Base-by-base conservation (phyloP, 2,888 invertebrate species). In the Drosophila formosana region DNA sequence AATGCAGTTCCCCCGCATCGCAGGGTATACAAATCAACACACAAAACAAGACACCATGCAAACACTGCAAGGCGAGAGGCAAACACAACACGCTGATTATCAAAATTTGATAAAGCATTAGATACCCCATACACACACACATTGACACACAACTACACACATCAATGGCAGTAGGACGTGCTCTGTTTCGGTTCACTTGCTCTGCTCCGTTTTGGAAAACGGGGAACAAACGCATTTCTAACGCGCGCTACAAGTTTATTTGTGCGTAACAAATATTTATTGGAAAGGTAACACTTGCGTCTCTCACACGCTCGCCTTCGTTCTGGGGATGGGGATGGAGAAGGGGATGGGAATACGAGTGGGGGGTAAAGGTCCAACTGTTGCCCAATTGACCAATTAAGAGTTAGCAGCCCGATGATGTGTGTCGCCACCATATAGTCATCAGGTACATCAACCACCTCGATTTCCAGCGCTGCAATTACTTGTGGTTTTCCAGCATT, bases 201-300 rank as follows among this genome's bases (percentile, higher is more conserved):
- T 62, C 39, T 30, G 34, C 39, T 41, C 39, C 3, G 18, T 18
- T 41, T 47, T 51, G 34, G 37, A 60, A 66, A 70, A 30, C 32
- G 56, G 39, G 57, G 18, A 51, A 57, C 67, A 66, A 74, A 72
- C 43, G 60, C 45, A 66, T 72, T 71, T 87, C 88, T 74, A 89
- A 81, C 79, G 69, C 83, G 72, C 65, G 71, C 78, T 76, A 80
- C 89, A 87, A 84, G 81, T 88, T 78, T 84, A 82, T 86, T 90
- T 89, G 85, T 85, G 81, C 73, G 75, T 80, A 77, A 82, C 88
- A 89, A 88, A 90, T 89, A 88, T 90, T 89, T 89, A 88, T 90
- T 81, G 90, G 78, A 90, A 90, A 81, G 79, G 77, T 82, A 88
- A 90, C 90, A 88, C 85, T 88, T 88, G 89, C 71, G 55, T 51